Evolutionary conservation across 2,113 vertebrate species (phyloP).

Genomic region (Plotosus lineatus): DNA sequence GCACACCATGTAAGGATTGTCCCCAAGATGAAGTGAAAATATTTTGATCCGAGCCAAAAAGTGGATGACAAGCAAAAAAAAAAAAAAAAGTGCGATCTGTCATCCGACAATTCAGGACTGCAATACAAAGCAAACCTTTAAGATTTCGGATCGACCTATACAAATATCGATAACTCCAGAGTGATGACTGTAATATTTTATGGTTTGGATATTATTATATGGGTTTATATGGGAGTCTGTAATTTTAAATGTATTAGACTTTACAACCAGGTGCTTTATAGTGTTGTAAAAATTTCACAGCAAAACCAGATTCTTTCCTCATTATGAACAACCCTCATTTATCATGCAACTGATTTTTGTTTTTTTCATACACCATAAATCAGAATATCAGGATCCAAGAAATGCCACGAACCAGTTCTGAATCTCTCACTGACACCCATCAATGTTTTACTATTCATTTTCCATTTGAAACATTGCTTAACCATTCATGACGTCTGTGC

Average conservation of each 20-base stretch:
- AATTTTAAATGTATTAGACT: neutral
- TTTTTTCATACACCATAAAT: constrained; percentile 11
- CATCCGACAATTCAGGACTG: neutral
- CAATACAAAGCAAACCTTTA: neutral
- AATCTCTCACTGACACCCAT: neutral
- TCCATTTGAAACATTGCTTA: constrained; percentile 6
- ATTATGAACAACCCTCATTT: neutral
- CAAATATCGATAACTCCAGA: neutral
- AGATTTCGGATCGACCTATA: neutral
- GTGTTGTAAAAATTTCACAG: neutral
- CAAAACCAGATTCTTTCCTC: neutral
- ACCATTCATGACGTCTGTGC: neutral
- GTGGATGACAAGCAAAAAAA: neutral
- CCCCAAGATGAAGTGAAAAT: neutral
- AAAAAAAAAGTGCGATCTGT: neutral
- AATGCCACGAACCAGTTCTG: constrained; percentile 27
- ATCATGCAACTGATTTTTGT: neutral
- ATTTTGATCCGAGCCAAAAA: constrained; percentile 11
- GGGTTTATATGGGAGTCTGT: neutral
- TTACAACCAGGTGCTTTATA: neutral
- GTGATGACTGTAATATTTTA: neutral
- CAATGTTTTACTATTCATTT: constrained; percentile 15
- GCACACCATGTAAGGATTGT: constrained; percentile 1
- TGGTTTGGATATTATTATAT: constrained; percentile 8
- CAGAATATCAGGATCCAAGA: constrained; percentile 4